A percentile compares a stretch with the other conserved stretches of the same genome.
phyloP scores from a whole-genome alignment of 2,888 invertebrate species.

The Dusona sp. region DNA sequence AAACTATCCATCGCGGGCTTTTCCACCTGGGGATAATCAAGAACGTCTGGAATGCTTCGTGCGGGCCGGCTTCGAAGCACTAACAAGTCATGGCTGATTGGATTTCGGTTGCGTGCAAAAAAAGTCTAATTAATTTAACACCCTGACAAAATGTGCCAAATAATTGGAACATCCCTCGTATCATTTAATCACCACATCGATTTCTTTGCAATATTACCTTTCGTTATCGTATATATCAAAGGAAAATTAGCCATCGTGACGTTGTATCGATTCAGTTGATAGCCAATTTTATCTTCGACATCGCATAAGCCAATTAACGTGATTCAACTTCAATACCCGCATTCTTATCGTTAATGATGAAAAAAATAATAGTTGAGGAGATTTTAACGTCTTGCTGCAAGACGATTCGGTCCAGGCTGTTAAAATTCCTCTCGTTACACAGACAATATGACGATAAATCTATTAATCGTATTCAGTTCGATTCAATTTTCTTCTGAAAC shows the following conservation, averaged over 20 bases:
- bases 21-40: not conserved
- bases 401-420: not conserved
- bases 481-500: not conserved
- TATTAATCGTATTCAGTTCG: not conserved
- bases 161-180: not conserved
- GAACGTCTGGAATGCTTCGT: slow-evolving; percentile 6
- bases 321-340: not conserved
- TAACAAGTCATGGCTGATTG: slow-evolving; percentile 13
- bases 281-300: not conserved
- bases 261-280: not conserved
- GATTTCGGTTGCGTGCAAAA: not conserved
- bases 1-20: not conserved
- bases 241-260: not conserved
- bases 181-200: not conserved
- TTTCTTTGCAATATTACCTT: not conserved
- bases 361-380: not conserved
- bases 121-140: not conserved
- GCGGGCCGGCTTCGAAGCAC: not conserved
- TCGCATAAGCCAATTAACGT: not conserved
- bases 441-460: not conserved
- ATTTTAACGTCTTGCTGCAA: not conserved
- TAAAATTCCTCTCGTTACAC: not conserved
- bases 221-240: not conserved
- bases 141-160: not conserved
- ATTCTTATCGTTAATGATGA: not conserved